Conservation (phyloP, 2,113 vertebrate genomes). For the Seriola aureovittata region DNA sequence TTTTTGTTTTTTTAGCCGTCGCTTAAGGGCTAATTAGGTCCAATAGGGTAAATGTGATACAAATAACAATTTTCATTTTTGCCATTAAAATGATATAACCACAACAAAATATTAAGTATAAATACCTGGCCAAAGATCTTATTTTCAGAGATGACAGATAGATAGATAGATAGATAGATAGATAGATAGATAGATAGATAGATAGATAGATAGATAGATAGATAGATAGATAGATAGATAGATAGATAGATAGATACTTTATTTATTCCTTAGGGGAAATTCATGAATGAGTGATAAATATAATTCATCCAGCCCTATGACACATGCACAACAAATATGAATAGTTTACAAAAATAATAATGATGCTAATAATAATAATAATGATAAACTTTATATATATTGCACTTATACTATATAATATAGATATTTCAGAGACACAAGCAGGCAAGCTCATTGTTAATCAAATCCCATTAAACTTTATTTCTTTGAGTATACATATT, state of each 20-base stretch:
- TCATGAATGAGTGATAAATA: no score
- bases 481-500: conserved; percentile 67
- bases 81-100: not conserved
- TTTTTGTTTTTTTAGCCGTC: not conserved
- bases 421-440: not conserved
- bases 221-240: no score
- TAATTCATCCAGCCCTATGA: not conserved
- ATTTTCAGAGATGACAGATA: no score
- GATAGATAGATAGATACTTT: no score
- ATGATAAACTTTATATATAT: no score
- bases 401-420: not conserved
- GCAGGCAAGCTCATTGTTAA: conserved; percentile 25
- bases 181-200: no score
- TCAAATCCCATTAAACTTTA: conserved; percentile 65
- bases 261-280: no score
- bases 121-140: not conserved
- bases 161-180: no score
- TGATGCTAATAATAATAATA: no score
- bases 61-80: not conserved
- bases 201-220: no score
- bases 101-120: not conserved
- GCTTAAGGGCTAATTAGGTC: not conserved
- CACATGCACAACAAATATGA: not conserved
- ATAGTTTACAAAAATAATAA: no score
- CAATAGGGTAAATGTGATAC: not conserved